Base-by-base conservation (phyloP, 2,888 invertebrate genomes). In the Criorhina ranunculi region DNA sequence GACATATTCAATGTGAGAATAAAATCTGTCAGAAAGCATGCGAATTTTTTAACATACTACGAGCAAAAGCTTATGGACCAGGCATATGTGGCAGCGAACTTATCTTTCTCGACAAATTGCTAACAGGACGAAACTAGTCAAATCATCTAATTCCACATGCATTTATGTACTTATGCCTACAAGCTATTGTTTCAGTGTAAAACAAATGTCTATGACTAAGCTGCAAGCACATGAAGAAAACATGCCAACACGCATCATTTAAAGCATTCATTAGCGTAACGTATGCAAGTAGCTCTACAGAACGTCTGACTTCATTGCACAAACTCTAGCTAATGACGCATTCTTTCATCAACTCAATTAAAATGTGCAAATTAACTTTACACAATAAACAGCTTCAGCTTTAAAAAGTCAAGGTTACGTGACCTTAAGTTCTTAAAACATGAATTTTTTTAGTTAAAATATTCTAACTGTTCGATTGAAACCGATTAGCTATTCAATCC, bases 291-390 rank as follows among this genome's bases (percentile, higher is more conserved):
- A 35, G 8, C 15, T 46, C 12, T 29, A 11, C 1, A 31, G 29
- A 60, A 37, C 19, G 33, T 49, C 64, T 57, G 44, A 69, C 55
- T 57, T 69, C 55, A 69, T 17, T 44, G 19, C 19, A 5, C 31
- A 60, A 42, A 15, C 2, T 6, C 12, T 12, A 40, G 12, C 29
- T 59, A 7, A 40, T 67, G 67, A 66, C 66, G 12, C 64, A 64
- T 37, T 15, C 5, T 12, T 31, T n/a, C 55, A 17, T 55, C 33
- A 35, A 0, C 33, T 55, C 35, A 33, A 35, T 55, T 33, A 33
- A 33, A 55, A 53, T 15, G 31, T 15, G 15, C 31, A 15, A 19
- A 24, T 24, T 4, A 24, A 24, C 24, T 24, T 24, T 4, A 19
- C 19, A 31, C 29, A n/a, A n/a, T n/a, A n/a, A n/a, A n/a, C n/a